These are phyloP conservation scores for Xestia ashworthii DNA, from an alignment of 2,888 invertebrate species.

Conservation along the genomic window DNA sequence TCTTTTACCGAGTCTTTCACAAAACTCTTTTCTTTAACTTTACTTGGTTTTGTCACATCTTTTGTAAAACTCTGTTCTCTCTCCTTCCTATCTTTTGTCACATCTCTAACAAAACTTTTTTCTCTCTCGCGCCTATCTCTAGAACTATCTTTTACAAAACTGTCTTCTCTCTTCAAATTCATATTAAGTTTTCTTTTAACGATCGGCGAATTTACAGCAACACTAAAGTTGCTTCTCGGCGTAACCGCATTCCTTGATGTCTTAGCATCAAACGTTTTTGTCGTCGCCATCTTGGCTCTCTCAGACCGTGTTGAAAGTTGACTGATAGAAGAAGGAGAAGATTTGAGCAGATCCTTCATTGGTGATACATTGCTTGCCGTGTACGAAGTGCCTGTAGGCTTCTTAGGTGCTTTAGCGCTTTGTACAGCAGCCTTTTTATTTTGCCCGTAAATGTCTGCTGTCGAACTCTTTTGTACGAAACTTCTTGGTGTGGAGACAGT, in stretches of 20 bases:
- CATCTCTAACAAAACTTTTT: slow-evolving; percentile 10
- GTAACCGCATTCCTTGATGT: slow-evolving; percentile 57
- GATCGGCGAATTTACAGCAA: slow-evolving; percentile 83
- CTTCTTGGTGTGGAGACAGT: slow-evolving; percentile 78
- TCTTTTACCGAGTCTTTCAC: slow-evolving; percentile 30
- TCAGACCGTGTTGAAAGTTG: slow-evolving; percentile 64
- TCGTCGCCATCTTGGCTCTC: slow-evolving; percentile 52
- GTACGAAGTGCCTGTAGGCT: slow-evolving; percentile 65
- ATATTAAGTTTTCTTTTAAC: slow-evolving; percentile 73
- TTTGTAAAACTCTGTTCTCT: slow-evolving; percentile 41
- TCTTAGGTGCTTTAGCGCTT: slow-evolving; percentile 75
- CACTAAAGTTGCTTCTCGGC: slow-evolving; percentile 69
- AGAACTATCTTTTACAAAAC: slow-evolving; percentile 43
- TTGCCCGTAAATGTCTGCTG: slow-evolving; percentile 82
- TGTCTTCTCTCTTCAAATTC: slow-evolving; percentile 55
- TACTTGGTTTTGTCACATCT: slow-evolving; percentile 11
- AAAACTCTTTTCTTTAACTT: slow-evolving; percentile 22
- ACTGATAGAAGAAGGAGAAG: slow-evolving; percentile 78
- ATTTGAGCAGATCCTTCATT: slow-evolving; percentile 80
- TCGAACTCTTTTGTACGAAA: slow-evolving; percentile 76
- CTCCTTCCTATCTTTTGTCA: slow-evolving; percentile 39
- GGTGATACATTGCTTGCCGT: slow-evolving; percentile 73
- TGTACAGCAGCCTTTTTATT: slow-evolving; percentile 71
- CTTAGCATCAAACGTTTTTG: slow-evolving; percentile 62
- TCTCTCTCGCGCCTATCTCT: slow-evolving; percentile 9